Base-by-base conservation (phyloP, 2,797 vertebrate species). In the Pampus argenteus region DNA sequence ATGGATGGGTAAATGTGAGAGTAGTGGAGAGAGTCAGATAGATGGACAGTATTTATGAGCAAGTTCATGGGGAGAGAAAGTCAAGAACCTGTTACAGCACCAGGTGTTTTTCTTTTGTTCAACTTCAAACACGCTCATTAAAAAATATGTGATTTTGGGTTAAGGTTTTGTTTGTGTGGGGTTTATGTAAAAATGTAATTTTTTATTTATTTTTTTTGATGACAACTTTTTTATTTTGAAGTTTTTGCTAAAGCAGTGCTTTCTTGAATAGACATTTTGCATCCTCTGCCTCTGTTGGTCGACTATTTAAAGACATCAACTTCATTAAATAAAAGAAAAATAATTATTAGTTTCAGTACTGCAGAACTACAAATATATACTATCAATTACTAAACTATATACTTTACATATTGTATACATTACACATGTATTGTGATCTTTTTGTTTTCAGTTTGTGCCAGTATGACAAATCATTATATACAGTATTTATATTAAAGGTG, bases 1-100 rank as follows among this genome's bases (percentile, higher is more conserved):
- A 88, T 82, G 76, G 70, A 84, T 88, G 78, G 68, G 79, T 84
- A 66, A 63, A 61, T 51, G 42, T 7, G 36, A 74, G 66, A 52
- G 56, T 22, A 47, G 34, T 50, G 48, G 42, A 20, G 54, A 42
- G 71, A 66, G 45, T 31, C 44, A 70, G 52, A 76, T 20, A 45
- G 69, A 73, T 52, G 71, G 56, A 57, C 38, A 66, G 11, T 62
- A 42, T 82, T 70, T 66, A 66, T 71, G 71, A 64, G 51, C 54
- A 64, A 72, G 66, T 65, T 81, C 75, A 66, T 36, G 54, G 26
- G 2, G 10, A 66, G 66, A 48, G 54, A 31, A 34, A 22, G 38
- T 23, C 13, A 36, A 28, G 31, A 58, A 13, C 47, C 60, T 81
- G 49, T 59, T 64, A 61, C 9, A 45, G 4, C 4, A 49, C 49